These are phyloP conservation scores for Zapornia atra DNA, from an alignment of 2,113 vertebrate genomes.

Conservation along the genomic window DNA sequence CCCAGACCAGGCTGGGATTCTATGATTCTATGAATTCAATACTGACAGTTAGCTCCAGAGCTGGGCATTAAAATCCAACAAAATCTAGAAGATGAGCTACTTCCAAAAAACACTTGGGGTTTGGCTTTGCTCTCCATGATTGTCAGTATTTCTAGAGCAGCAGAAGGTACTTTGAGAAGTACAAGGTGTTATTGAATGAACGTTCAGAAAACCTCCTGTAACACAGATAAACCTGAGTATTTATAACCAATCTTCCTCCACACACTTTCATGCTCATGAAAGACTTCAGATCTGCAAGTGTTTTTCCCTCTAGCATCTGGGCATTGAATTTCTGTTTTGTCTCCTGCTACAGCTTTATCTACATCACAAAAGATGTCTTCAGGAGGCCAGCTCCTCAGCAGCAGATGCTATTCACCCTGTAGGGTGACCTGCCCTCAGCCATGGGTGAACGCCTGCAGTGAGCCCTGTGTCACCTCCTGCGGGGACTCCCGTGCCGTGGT, in stretches of 20 bases:
- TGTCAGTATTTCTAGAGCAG: not conserved
- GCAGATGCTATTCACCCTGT: not conserved
- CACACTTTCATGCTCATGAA: rapidly evolving
- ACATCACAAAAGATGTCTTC: not conserved
- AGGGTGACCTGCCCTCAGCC: not conserved
- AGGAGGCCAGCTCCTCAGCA: not conserved
- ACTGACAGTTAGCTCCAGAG: not conserved
- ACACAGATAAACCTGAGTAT: not conserved
- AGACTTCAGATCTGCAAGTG: not conserved
- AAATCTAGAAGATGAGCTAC: not conserved
- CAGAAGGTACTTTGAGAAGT: not conserved
- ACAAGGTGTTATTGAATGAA: too few species aligned
- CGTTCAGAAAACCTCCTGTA: rapidly evolving
- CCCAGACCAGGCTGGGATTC: too few species aligned
- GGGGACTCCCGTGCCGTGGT: not conserved
- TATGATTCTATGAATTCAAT: too few species aligned
- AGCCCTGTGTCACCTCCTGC: not conserved
- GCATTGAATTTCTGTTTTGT: rapidly evolving
- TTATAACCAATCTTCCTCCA: not conserved
- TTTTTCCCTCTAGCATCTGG: not conserved
- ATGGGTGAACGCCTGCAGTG: rapidly evolving
- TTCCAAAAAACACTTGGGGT: not conserved
- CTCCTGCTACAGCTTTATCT: not conserved
- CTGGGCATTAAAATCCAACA: rapidly evolving
- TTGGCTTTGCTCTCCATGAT: not conserved